Evolutionary conservation across 2,113 vertebrate genomes (phyloP).

Genomic region (Pomatostomus ruficeps): DNA sequence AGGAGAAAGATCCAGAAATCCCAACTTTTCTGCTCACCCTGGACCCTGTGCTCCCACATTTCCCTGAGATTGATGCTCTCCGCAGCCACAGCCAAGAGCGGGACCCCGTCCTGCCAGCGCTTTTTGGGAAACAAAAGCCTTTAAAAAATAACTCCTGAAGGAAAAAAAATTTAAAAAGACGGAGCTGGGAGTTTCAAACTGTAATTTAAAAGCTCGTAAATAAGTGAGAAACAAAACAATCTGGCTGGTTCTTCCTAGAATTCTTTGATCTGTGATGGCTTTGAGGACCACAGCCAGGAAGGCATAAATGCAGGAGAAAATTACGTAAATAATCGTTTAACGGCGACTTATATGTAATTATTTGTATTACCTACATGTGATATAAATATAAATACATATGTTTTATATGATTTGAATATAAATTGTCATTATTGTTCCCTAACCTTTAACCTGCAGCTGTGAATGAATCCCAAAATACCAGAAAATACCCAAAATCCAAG

Average conservation of each 20-base stretch:
- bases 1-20: background rate
- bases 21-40: background rate
- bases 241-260: background rate
- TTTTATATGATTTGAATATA: background rate
- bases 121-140: background rate
- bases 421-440: background rate
- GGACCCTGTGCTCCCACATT: background rate
- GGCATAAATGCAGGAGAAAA: background rate
- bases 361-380: fast-evolving
- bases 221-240: constrained; percentile 1
- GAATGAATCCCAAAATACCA: background rate
- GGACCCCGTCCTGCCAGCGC: background rate
- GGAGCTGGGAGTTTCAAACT: background rate
- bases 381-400: background rate
- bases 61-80: background rate
- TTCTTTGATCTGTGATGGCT: background rate
- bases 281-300: background rate
- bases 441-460: background rate
- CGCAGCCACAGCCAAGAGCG: background rate
- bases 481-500: background rate
- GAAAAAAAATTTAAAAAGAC: background rate
- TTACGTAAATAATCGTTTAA: background rate
- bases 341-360: background rate
- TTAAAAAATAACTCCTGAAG: background rate
- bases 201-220: background rate